Evolutionary conservation across 1,140 invertebrate genomes (phyloP), one percentile per base, ranked within the genome.

Genomic region (Leptonema lineaticorne): DNA sequence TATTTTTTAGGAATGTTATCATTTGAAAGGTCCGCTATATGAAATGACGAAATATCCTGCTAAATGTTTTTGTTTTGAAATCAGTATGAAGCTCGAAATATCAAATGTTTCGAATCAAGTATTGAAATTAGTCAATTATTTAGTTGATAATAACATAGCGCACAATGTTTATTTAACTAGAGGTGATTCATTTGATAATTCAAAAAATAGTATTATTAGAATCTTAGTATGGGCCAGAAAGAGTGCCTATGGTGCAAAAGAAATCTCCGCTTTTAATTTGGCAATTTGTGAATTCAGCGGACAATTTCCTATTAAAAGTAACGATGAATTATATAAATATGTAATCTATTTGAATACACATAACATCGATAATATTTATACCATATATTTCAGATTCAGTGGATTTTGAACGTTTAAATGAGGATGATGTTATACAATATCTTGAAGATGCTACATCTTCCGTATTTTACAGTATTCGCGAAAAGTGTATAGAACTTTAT

Each of bases 121-220:
- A 71, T 87, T 73, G 68, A 79, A 76, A 70, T 72, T 90, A 9
- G 73, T 86, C 0, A 70, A 82, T 18, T 84, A 81, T 73, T 78
- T 90, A 3, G 77, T 86, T 63, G 70, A 82, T 26, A 82, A 84
- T 18, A 78, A 85, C 57, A 82, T 90, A 46, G 82, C 89, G 8
- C 88, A 92, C 74, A 92, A 91, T 77, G 73, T 91, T 33, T 87
- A 85, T 56, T 82, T 91, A 16, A 90, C 88, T 11, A 76, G 85
- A 75, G 85, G 84, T 3, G 81, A 76, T 59, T 73, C 45, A 59
- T 67, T 73, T 30, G 56, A 71, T 37, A 74, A 63, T 9, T 26
- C 73, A 4, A 41, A 50, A n/a, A 74, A 71, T 63, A 74, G 80
- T 59, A 79, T 82, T 37, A 59, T 89, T 18, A 77, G 87, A 57